phyloP scores from a whole-genome alignment of 2,113 vertebrate species.

The Fulica atra region DNA sequence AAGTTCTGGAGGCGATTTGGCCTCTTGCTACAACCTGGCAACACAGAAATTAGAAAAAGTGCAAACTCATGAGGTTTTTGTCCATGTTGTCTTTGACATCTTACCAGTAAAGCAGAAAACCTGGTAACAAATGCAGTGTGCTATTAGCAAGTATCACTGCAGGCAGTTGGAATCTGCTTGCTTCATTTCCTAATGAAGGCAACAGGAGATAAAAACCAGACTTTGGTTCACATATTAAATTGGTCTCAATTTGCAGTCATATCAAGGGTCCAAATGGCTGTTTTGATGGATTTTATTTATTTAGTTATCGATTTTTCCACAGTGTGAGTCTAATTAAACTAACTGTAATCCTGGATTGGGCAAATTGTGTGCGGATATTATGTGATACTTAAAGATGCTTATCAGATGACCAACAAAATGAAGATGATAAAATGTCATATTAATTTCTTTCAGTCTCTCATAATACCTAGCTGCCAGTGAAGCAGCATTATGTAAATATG shows the following conservation, averaged over 20 bases:
- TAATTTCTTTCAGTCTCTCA: neutral
- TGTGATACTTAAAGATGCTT: neutral
- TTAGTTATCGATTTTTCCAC: neutral
- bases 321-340: neutral
- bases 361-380: neutral
- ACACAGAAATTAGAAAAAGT: neutral
- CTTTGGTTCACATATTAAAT: neutral
- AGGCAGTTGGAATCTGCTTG: neutral
- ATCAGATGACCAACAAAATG: neutral
- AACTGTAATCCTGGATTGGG: neutral
- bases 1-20: neutral
- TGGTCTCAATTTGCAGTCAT: neutral
- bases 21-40: neutral
- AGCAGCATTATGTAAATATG: neutral
- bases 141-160: neutral
- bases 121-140: neutral
- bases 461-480: neutral
- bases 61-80: neutral
- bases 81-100: neutral
- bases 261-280: neutral
- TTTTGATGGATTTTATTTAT: neutral
- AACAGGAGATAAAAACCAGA: neutral
- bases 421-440: neutral
- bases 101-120: neutral
- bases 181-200: neutral